Evolutionary conservation across 2,113 vertebrate species (phyloP).

Genomic region (Perca flavescens): DNA sequence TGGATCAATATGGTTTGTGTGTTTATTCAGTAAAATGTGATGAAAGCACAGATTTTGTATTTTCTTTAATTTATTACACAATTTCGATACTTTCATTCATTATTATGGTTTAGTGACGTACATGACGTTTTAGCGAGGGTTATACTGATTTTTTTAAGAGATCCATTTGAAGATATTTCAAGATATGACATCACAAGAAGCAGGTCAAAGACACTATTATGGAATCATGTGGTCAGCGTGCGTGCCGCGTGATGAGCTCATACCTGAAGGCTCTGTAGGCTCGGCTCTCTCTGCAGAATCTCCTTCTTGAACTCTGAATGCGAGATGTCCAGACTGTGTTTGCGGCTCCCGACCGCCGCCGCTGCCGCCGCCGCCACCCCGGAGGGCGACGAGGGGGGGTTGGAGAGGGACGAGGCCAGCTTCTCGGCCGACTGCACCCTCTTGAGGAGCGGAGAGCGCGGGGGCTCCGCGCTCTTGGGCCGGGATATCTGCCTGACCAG

Average conservation of each 20-base stretch:
- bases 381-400: conserved; percentile 88
- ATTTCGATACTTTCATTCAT: not conserved
- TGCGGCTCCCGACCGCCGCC: conserved; percentile 77
- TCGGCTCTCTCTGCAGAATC: conserved; percentile 89
- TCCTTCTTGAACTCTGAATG: conserved; percentile 96
- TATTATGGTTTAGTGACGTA: not conserved
- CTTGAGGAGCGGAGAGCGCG: conserved; percentile 95
- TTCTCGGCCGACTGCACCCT: conserved; percentile 96
- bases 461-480: conserved; percentile 94
- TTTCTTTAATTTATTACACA: not conserved
- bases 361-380: conserved; percentile 79
- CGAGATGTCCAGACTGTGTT: conserved; percentile 93
- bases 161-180: not conserved
- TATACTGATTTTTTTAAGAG: not conserved
- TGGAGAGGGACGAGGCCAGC: conserved; percentile 88
- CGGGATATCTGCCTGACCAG: conserved; percentile 92
- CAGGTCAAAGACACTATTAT: too few species aligned
- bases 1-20: not conserved
- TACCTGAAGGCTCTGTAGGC: conserved; percentile 89
- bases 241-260: not conserved
- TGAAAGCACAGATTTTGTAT: not conserved
- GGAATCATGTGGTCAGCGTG: too few species aligned
- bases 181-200: too few species aligned
- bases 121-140: not conserved
- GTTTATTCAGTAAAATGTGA: not conserved